phyloP scores from a whole-genome alignment of 2,888 invertebrate genomes.

The Pemphredon lugubris region DNA sequence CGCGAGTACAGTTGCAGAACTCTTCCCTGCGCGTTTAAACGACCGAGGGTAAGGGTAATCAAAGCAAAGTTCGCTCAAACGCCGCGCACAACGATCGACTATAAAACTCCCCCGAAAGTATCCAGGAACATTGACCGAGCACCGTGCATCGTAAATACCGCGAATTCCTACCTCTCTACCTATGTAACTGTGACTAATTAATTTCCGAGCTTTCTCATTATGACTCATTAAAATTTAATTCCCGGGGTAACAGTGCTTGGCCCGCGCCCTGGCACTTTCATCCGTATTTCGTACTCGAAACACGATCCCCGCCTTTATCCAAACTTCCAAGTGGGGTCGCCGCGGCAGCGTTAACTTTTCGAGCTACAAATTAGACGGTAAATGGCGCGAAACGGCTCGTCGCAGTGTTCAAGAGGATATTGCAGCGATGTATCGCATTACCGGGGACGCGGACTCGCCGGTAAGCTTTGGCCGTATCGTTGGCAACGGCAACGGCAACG shows the following conservation, averaged over 20 bases:
- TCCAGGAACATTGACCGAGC: no score
- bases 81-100: no score
- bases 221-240: slow-evolving; percentile 46
- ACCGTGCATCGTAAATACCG: no score
- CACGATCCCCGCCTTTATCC: slow-evolving; percentile 31
- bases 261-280: slow-evolving; percentile 10
- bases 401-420: slow-evolving; percentile 52
- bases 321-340: slow-evolving; percentile 27
- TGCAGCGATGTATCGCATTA: slow-evolving; percentile 60
- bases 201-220: slow-evolving; percentile 7
- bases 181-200: no score
- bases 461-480: slow-evolving; percentile 7
- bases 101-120: no score
- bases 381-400: slow-evolving; percentile 62
- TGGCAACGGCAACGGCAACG: slow-evolving; percentile 15
- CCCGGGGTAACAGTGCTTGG: slow-evolving; percentile 9
- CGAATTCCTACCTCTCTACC: no score
- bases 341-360: slow-evolving; percentile 48
- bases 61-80: no score
- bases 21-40: no score
- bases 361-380: slow-evolving; percentile 63
- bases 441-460: slow-evolving; percentile 40
- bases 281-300: slow-evolving; percentile 25
- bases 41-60: no score
- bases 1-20: no score